Evolutionary conservation across 2,888 invertebrate genomes (phyloP).

Genomic region (Tipula vernalis): DNA sequence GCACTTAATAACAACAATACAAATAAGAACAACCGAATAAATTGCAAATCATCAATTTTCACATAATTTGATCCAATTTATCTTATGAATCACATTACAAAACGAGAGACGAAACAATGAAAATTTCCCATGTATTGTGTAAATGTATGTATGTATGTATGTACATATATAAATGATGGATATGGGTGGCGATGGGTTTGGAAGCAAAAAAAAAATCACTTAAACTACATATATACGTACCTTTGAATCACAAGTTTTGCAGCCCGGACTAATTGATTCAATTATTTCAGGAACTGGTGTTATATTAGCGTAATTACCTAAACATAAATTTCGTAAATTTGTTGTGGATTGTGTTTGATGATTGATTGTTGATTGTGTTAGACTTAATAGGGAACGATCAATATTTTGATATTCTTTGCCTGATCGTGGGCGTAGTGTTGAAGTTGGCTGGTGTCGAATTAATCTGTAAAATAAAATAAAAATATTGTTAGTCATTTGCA

Average conservation of each 20-base stretch:
- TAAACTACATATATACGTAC: neutral
- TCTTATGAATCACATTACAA: neutral
- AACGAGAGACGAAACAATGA: neutral
- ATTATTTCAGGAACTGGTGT: slow-evolving; percentile 47
- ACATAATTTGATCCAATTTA: neutral
- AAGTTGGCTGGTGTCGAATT: slow-evolving; percentile 34
- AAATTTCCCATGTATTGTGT: neutral
- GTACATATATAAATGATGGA: too few relatives aligned
- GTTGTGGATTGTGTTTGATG: neutral
- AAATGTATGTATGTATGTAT: neutral
- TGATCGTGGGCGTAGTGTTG: slow-evolving; percentile 68
- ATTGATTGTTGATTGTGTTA: slow-evolving; percentile 24
- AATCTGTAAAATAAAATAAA: slow-evolving; percentile 17
- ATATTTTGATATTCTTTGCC: slow-evolving; percentile 80
- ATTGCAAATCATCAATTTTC: neutral
- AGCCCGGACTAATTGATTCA: slow-evolving; percentile 38
- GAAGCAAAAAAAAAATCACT: neutral
- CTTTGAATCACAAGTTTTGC: slow-evolving; percentile 29
- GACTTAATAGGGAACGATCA: slow-evolving; percentile 48
- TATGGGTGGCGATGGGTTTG: neutral
- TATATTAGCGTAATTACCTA: slow-evolving; percentile 37
- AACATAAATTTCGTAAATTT: slow-evolving; percentile 21
- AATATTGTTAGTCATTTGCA: neutral
- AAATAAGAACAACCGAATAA: neutral
- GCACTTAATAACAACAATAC: neutral